These are phyloP conservation scores for Parasteatoda lunata DNA, from an alignment of 2,888 invertebrate species.

Conservation along the genomic window DNA sequence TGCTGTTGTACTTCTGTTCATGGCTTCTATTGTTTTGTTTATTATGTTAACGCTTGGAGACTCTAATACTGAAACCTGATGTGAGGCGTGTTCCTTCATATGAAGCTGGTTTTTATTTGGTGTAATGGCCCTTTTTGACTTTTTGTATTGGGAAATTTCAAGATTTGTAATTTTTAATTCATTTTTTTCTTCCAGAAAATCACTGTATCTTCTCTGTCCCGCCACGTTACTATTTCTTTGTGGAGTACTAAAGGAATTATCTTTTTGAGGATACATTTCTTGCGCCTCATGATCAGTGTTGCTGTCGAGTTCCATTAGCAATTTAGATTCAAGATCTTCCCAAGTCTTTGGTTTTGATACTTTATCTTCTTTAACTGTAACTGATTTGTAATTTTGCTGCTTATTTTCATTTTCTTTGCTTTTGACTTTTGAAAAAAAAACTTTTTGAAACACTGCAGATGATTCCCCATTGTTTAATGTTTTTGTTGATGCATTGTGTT, in stretches of 20 bases:
- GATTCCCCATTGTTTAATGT: too few relatives aligned
- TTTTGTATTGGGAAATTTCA: too few relatives aligned
- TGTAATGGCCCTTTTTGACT: too few relatives aligned
- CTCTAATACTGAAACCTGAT: background rate
- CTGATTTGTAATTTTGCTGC: too few relatives aligned
- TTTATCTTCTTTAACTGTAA: too few relatives aligned
- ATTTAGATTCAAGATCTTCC: constrained; percentile 25
- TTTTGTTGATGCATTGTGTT: too few relatives aligned
- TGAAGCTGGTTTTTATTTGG: too few relatives aligned
- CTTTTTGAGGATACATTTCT: background rate
- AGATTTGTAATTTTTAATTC: background rate
- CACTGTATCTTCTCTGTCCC: too few relatives aligned
- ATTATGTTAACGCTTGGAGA: constrained; percentile 35
- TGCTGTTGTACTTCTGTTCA: constrained; percentile 22
- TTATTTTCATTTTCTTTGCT: too few relatives aligned
- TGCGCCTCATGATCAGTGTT: background rate
- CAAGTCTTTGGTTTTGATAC: constrained; percentile 23
- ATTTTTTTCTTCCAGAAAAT: background rate
- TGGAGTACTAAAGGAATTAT: background rate
- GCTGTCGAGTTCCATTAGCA: background rate
- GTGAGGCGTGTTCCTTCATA: too few relatives aligned
- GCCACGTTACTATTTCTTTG: background rate
- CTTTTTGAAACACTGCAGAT: too few relatives aligned
- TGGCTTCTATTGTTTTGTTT: constrained; percentile 30
- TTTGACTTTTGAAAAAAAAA: too few relatives aligned